phyloP scores from a whole-genome alignment of 2,888 invertebrate genomes.

The Drosophila tanythrix region DNA sequence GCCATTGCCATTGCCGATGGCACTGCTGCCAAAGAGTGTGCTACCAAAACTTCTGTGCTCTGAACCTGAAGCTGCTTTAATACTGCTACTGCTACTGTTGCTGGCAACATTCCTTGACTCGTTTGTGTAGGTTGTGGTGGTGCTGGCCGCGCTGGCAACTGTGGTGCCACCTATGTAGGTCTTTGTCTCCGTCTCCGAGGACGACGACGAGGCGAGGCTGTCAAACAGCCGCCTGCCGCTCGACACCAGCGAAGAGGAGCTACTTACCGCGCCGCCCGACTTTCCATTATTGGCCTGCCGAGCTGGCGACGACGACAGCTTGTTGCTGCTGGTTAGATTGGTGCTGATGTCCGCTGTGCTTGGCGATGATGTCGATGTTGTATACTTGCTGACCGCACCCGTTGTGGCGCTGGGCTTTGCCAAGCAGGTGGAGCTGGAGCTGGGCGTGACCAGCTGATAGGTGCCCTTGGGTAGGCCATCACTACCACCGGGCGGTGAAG shows the following conservation, averaged over 20 bases:
- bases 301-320: slow-evolving; percentile 78
- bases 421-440: slow-evolving; percentile 42
- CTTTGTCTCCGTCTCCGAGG: slow-evolving; percentile 75
- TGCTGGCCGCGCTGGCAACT: slow-evolving; percentile 65
- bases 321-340: slow-evolving; percentile 61
- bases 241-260: slow-evolving; percentile 75
- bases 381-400: slow-evolving; percentile 76
- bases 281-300: slow-evolving; percentile 64
- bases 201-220: slow-evolving; percentile 79
- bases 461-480: slow-evolving; percentile 82
- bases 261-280: slow-evolving; percentile 61
- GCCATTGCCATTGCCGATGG: slow-evolving; percentile 74
- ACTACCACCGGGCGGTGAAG: slow-evolving; percentile 81
- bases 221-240: slow-evolving; percentile 81
- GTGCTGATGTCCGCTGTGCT: slow-evolving; percentile 57
- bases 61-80: slow-evolving; percentile 81
- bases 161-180: slow-evolving; percentile 71
- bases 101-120: slow-evolving; percentile 81
- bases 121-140: slow-evolving; percentile 79
- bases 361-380: slow-evolving; percentile 53
- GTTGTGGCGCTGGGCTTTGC: slow-evolving; percentile 66
- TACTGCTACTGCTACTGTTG: slow-evolving; percentile 78
- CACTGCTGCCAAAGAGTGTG: slow-evolving; percentile 74
- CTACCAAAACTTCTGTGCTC: slow-evolving; percentile 80
- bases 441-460: slow-evolving; percentile 79